Conservation (phyloP, 2,888 invertebrate species). For the Agonopterix heracliana region DNA sequence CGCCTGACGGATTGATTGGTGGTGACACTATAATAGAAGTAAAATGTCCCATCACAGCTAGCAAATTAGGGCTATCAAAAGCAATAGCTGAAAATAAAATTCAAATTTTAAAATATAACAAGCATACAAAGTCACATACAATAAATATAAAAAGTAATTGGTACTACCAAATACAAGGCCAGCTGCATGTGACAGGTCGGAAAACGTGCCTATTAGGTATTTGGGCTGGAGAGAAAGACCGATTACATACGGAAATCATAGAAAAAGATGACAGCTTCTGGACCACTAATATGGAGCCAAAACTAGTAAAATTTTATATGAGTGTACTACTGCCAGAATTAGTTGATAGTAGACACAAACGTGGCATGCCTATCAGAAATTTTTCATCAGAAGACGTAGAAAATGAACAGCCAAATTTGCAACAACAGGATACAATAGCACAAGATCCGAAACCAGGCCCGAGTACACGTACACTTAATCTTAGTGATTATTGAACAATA, state of each 20-base stretch:
- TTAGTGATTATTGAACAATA: background rate
- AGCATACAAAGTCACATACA: too few relatives aligned
- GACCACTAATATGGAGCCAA: constrained; percentile 10
- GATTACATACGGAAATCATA: constrained; percentile 5
- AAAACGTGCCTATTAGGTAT: constrained; percentile 14
- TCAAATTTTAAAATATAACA: constrained; percentile 5
- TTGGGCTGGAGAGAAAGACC: constrained; percentile 14
- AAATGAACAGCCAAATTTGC: background rate
- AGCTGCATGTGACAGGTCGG: constrained; percentile 13
- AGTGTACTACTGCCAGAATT: constrained; percentile 13
- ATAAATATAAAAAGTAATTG: constrained; percentile 13
- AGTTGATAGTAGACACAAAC: constrained; percentile 8
- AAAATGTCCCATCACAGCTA: constrained; percentile 8
- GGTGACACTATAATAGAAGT: constrained; percentile 6
- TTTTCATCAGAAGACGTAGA: background rate
- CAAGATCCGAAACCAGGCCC: background rate
- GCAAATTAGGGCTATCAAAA: constrained; percentile 3
- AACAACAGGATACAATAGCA: background rate
- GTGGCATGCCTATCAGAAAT: constrained; percentile 9
- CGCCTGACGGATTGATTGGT: constrained; percentile 9
- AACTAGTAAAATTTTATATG: constrained; percentile 8
- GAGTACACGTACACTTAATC: background rate
- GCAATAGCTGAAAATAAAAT: constrained; percentile 10
- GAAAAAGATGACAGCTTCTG: constrained; percentile 14
- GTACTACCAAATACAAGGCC: constrained; percentile 15